A percentile compares a stretch with the other conserved stretches of the same genome.
Conservation (phyloP, 2,888 invertebrate species). For the Phoronis australis region DNA sequence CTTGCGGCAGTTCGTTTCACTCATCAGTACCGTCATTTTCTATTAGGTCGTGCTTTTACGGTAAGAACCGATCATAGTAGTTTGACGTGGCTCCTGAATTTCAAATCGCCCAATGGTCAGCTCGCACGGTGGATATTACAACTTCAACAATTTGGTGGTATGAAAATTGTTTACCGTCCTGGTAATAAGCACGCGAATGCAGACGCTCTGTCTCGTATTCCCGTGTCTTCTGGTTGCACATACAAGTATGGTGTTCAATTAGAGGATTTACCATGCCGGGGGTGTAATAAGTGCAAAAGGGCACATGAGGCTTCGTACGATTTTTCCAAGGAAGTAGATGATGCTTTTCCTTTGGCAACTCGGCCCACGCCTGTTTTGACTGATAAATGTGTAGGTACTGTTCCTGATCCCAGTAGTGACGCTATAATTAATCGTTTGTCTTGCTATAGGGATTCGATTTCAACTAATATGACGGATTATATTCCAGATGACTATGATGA, state of each 20-base stretch:
- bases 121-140: slow-evolving; percentile 11
- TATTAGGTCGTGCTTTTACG: slow-evolving; percentile 4
- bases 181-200: slow-evolving; percentile 12
- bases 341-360: slow-evolving; percentile 4
- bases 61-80: slow-evolving; percentile 9
- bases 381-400: too few relatives aligned
- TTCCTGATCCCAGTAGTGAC: too few relatives aligned
- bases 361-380: too few relatives aligned
- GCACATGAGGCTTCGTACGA: slow-evolving; percentile 4
- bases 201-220: slow-evolving; percentile 8
- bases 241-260: slow-evolving; percentile 2
- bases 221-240: neutral
- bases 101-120: slow-evolving; percentile 9
- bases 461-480: too few relatives aligned
- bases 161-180: slow-evolving; percentile 9
- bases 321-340: slow-evolving; percentile 9
- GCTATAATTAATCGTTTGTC: too few relatives aligned
- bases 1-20: slow-evolving; percentile 6
- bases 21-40: slow-evolving; percentile 9
- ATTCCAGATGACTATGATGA: too few relatives aligned
- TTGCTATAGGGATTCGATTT: too few relatives aligned
- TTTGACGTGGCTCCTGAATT: slow-evolving; percentile 7
- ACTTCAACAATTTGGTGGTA: slow-evolving; percentile 9
- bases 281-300: slow-evolving; percentile 6
- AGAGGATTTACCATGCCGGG: slow-evolving; percentile 6